Base-by-base conservation (phyloP, 2,797 vertebrate species). In the Epinephelus coioides region DNA sequence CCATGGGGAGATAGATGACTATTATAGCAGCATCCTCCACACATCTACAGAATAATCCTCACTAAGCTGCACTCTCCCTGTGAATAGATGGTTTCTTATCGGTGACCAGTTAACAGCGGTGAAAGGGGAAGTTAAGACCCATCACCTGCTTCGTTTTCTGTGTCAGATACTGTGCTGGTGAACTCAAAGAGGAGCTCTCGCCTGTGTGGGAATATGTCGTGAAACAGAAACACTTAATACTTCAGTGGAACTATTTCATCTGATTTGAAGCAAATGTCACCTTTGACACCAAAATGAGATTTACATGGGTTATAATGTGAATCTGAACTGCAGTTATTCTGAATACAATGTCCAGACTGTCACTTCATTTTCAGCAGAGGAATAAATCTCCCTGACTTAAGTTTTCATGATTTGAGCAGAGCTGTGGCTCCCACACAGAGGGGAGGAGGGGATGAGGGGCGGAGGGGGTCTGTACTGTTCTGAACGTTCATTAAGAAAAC, bases 11-110 rank as follows among this genome's bases (percentile, higher is more conserved):
- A 92, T 83, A 78, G 83, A 92, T 89, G 90, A 89, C 87, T 91
- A 81, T 91, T 87, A 90, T 88, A 91, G 86, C 83, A 86, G 81
- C 89, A 89, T 89, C 91, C 91, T 91, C 89, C 91, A 92, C 90
- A 91, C 80, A 83, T 86, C 50, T 76, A 89, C 84, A 70, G 69
- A 86, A 86, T 83, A 86, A 91, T 90, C 84, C 88, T 89, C 82
- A 67, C 79, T 68, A 76, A 90, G 86, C 79, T 86, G 78, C 79
- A 51, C 63, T 87, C 83, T 86, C 66, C 56, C 81, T 61, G 59
- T 61, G 53, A 65, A 68, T 50, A 77, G 49, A 78, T 65, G 56
- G 15, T 61, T 68, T 69, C 63, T 63, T 60, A 59, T 66, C 19
- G 2, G 21, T 67, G 76, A 83, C 78, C 76, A 51, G 86, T 89